These are phyloP conservation scores for Notiomystis cincta DNA, from an alignment of 2,113 vertebrate genomes.

Conservation along the genomic window DNA sequence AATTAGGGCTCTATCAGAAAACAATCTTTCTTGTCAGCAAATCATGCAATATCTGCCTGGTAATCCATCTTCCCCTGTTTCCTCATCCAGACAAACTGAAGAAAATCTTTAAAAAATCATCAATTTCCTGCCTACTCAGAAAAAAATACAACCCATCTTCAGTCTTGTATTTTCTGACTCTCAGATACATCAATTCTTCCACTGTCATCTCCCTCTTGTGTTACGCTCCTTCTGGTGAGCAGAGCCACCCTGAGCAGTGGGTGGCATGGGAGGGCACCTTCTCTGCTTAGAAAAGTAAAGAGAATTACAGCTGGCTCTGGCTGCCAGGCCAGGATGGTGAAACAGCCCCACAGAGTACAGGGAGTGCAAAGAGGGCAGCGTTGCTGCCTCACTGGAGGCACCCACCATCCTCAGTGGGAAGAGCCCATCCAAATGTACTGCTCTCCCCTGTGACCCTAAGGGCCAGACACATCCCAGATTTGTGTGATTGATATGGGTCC, in stretches of 20 bases:
- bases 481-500: neutral
- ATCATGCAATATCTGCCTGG: neutral
- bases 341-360: neutral
- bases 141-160: neutral
- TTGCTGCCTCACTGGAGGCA: neutral
- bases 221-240: neutral
- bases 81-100: neutral
- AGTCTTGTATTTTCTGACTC: neutral
- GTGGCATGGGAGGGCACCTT: neutral
- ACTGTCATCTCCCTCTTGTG: neutral
- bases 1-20: neutral
- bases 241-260: neutral
- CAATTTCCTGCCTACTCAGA: neutral
- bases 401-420: neutral
- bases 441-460: neutral
- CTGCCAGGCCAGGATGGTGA: neutral
- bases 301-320: neutral
- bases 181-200: neutral
- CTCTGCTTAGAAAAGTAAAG: neutral
- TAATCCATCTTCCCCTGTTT: neutral
- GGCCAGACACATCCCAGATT: accelerated
- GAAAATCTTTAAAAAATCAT: neutral
- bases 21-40: neutral
- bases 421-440: neutral
- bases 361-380: accelerated